These are phyloP conservation scores for Arnoldichthys spilopterus DNA, from an alignment of 2,797 vertebrate genomes.

Conservation along the genomic window DNA sequence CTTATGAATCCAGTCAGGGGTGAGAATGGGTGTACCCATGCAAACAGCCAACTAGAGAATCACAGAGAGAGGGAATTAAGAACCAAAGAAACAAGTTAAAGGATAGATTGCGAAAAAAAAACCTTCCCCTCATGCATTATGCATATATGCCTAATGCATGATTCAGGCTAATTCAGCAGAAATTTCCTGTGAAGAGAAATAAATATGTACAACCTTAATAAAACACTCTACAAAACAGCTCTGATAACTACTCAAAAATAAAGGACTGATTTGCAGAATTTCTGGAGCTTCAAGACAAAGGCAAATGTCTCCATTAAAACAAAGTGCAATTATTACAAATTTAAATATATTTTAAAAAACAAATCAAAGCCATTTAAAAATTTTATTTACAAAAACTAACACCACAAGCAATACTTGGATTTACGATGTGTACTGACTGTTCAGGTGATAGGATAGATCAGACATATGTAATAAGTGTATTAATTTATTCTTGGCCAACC, in stretches of 20 bases:
- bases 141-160: conserved; percentile 36
- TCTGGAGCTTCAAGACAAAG: conserved; percentile 9
- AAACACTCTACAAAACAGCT: conserved; percentile 33
- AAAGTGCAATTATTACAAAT: background rate
- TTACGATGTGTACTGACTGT: background rate
- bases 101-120: conserved; percentile 9
- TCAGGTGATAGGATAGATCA: background rate
- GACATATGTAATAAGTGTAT: background rate
- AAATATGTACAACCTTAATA: conserved; percentile 46
- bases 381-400: background rate
- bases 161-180: conserved; percentile 37
- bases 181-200: conserved; percentile 35
- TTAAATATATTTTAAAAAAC: background rate
- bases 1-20: conserved; percentile 91
- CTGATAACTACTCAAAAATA: background rate
- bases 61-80: background rate
- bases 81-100: background rate
- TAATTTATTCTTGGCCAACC: background rate
- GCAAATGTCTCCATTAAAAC: background rate
- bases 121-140: conserved; percentile 19
- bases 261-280: conserved; percentile 15
- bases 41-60: conserved; percentile 88
- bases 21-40: conserved; percentile 94
- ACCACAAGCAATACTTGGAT: background rate
- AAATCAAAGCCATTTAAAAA: background rate